These are phyloP conservation scores for Anabacerthia variegaticeps DNA, from an alignment of 2,797 vertebrate species.

Conservation along the genomic window DNA sequence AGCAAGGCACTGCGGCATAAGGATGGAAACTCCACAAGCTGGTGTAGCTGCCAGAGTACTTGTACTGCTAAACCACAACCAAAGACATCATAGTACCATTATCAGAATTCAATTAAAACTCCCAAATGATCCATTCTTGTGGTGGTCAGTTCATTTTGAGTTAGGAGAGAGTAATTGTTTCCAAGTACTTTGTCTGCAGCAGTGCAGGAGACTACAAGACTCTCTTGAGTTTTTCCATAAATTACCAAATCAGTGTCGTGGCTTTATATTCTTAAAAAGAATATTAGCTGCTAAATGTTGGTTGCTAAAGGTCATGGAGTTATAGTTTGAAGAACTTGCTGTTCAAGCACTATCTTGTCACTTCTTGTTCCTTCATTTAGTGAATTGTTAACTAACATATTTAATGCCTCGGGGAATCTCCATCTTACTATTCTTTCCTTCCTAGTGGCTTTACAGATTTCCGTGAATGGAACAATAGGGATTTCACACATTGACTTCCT, in stretches of 20 bases:
- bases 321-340: background rate
- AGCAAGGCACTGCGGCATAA: background rate
- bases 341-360: background rate
- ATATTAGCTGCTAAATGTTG: background rate
- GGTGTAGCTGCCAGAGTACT: background rate
- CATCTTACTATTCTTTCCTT: constrained; percentile 10
- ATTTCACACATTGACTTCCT: constrained; percentile 24
- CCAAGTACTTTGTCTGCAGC: background rate
- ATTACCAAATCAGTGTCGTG: background rate
- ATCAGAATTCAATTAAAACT: constrained; percentile 37
- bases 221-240: background rate
- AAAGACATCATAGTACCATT: background rate
- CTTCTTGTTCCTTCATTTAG: constrained; percentile 34
- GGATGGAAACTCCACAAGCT: background rate
- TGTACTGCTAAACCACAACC: background rate
- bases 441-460: constrained; percentile 11
- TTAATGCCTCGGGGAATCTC: background rate
- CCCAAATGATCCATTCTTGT: background rate
- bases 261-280: constrained; percentile 2
- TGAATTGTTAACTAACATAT: background rate
- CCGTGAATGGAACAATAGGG: constrained; percentile 22
- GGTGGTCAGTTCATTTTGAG: constrained; percentile 16
- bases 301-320: constrained; percentile 49
- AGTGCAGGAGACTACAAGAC: background rate
- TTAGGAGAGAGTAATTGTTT: background rate